Evolutionary conservation across 2,888 invertebrate species (phyloP).

Genomic region (Leucophenga montana): DNA sequence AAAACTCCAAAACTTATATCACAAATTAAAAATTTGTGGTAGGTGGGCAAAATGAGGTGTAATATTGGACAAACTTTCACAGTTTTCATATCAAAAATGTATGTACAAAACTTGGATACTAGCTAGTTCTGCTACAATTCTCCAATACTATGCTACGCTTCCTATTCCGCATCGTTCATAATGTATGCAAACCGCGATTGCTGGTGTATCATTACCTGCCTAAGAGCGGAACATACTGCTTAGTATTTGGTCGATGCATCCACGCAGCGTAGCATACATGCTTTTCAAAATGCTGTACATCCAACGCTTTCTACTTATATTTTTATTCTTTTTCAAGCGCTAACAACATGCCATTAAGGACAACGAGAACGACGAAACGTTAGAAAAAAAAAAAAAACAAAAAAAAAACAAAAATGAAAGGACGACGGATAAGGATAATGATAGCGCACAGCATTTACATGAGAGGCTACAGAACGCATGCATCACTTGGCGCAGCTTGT

Average conservation of each 20-base stretch:
- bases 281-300: background rate
- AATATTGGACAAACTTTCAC: no score
- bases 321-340: slow-evolving; percentile 7
- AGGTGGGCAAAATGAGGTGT: no score
- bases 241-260: slow-evolving; percentile 1
- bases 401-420: background rate
- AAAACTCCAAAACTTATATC: no score
- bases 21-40: no score
- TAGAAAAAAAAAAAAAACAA: background rate
- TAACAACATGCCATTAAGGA: slow-evolving; percentile 27
- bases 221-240: background rate
- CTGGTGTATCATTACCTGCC: slow-evolving; percentile 3
- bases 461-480: background rate
- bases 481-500: slow-evolving; percentile 2
- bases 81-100: no score
- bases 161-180: background rate
- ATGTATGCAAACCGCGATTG: slow-evolving; percentile 4
- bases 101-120: no score
- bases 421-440: slow-evolving; percentile 5
- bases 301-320: background rate
- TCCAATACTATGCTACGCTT: no score
- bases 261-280: background rate
- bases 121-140: no score
- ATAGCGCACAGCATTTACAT: slow-evolving; percentile 12
- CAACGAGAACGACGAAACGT: background rate